Evolutionary conservation across 2,113 vertebrate species (phyloP).

Genomic region (Apaloderma vittatum): DNA sequence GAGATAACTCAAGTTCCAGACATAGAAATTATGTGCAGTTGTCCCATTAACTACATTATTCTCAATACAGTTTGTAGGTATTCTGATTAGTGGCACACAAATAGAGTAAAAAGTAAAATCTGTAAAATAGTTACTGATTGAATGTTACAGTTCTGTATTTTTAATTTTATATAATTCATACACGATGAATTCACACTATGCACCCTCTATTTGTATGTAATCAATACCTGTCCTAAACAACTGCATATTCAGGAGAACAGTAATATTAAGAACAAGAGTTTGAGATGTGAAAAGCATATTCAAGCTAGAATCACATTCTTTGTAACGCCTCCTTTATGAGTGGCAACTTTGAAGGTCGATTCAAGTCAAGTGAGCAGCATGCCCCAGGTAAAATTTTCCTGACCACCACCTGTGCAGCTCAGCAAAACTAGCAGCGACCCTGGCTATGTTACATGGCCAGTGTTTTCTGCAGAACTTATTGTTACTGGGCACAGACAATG

Average conservation of each 20-base stretch:
- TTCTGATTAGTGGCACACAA: neutral
- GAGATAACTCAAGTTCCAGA: neutral
- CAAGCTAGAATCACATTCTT: neutral
- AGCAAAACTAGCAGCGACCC: neutral
- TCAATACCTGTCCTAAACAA: neutral
- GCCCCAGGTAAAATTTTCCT: neutral
- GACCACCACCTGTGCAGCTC: neutral
- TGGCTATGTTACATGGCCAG: neutral
- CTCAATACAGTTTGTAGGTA: neutral
- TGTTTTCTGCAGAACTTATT: neutral
- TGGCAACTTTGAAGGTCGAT: neutral
- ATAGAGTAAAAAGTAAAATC: neutral
- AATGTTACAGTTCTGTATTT: neutral
- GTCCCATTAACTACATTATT: neutral
- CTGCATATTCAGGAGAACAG: rapidly evolving
- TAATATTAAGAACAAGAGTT: neutral
- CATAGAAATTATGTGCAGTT: neutral
- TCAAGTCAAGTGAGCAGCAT: neutral
- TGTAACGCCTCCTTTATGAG: neutral
- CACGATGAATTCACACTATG: neutral
- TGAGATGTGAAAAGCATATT: neutral
- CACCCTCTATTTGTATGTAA: neutral
- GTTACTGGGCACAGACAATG: neutral
- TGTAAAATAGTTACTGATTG: neutral
- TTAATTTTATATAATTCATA: neutral